A percentile compares a stretch with the other conserved stretches of the same genome.
These are phyloP conservation scores for Ricordea florida DNA, from an alignment of 92 coral and sea anemone genomes.

Conservation along the genomic window DNA sequence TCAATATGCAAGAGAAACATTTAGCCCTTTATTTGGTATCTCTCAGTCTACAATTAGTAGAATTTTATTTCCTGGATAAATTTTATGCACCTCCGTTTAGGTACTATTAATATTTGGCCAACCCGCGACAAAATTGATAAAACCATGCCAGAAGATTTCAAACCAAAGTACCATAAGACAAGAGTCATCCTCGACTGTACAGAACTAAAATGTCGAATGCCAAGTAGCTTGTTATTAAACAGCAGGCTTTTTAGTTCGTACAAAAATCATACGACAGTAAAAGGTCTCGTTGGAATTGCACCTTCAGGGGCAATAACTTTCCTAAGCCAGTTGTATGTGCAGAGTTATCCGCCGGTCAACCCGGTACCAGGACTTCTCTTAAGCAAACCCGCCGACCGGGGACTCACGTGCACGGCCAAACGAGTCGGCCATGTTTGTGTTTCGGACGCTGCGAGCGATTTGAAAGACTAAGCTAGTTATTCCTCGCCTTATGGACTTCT, in stretches of 20 bases:
- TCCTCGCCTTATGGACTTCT: no score
- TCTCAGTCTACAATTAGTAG: slow-evolving; percentile 35
- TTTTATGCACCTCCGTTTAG: slow-evolving; percentile 18
- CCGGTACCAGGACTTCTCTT: no score
- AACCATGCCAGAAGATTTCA: slow-evolving; percentile 51
- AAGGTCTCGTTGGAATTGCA: slow-evolving; percentile 32
- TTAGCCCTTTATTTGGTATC: slow-evolving; percentile 40
- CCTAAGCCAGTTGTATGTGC: slow-evolving; percentile 23
- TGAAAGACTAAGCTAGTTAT: no score
- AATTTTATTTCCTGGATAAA: slow-evolving; percentile 11
- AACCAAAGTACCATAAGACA: slow-evolving; percentile 28
- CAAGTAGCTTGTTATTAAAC: slow-evolving; percentile 35
- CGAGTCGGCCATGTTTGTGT: no score
- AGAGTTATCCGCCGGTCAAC: no score
- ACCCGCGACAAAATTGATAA: background rate
- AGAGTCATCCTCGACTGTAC: slow-evolving; percentile 35
- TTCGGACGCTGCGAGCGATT: no score
- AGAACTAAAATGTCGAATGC: slow-evolving; percentile 34
- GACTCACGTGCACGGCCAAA: no score
- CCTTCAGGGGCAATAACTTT: slow-evolving; percentile 32
- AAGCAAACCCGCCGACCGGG: no score
- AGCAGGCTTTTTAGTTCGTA: slow-evolving; percentile 36
- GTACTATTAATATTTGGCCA: slow-evolving; percentile 16
- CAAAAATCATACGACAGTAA: slow-evolving; percentile 42
- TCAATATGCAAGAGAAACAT: slow-evolving; percentile 33